Base-by-base conservation (phyloP, 2,797 vertebrate genomes). In the Micromesistius poutassou region DNA sequence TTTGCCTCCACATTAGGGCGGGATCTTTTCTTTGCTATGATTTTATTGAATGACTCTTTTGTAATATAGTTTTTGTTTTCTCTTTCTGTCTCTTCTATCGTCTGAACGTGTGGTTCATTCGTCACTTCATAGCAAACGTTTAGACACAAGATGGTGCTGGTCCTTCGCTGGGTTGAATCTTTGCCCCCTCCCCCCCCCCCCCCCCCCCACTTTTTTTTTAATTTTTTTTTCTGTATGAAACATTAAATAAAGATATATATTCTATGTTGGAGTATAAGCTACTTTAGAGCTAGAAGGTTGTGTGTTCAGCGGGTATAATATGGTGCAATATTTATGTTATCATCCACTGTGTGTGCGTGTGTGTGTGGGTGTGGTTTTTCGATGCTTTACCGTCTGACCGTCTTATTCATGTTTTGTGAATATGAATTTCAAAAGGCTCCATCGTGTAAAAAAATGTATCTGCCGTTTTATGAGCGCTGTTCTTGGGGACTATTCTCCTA, bases 281-380 rank as follows among this genome's bases (percentile, higher is more conserved):
- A 87, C 83, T 82, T 78, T 89, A 87, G 87, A 81, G 76, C 85
- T 85, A 85, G 87, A 86, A 79, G 84, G 85, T 86, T 87, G 77
- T 85, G 90, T 93, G 89, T 93, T 93, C 93, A 91, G 91, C 85
- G 80, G 89, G 88, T 92, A 88, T 78, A 87, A 19, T 89, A 91
- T 91, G 89, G 94, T 94, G 94, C 93, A 94, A 94, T 95, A 94
- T 92, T 92, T 92, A 85, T 90, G 91, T 93, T 89, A 77, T 81
- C 87, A 77, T 81, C 87, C 85, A 82, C 83, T 81, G 80, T 90
- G 81, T 84, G 46, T 55, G 46, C 22, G 46, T 55, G 46, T 4
- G 55, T 62, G 55, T 25, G 55, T 62, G 55, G 9, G 55, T 62
- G 55, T 62, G 22, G 89, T 83, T 88, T 87, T 22, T 89, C 75